Conservation (phyloP, 1,140 invertebrate species). For the Diorhabda carinulata region DNA sequence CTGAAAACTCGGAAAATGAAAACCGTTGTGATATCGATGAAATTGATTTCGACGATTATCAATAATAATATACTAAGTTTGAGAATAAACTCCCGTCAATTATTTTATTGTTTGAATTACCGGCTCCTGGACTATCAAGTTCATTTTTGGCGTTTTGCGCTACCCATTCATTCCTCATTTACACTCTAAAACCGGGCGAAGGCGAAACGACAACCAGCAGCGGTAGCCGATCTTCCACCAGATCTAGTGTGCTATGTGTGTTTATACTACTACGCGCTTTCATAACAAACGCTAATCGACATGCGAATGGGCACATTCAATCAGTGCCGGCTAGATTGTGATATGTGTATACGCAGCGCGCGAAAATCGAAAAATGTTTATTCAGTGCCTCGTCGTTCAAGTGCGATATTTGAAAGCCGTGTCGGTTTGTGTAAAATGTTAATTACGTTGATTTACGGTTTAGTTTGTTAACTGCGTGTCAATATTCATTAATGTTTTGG, state of each 20-base stretch:
- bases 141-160: neutral
- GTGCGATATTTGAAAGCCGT: no score
- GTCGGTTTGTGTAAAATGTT: no score
- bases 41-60: no score
- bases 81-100: no score
- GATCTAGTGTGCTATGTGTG: constrained; percentile 10
- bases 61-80: no score
- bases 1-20: no score
- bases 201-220: neutral
- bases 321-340: neutral
- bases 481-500: no score
- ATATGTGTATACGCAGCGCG: neutral
- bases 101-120: no score
- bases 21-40: no score
- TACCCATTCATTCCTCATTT: constrained; percentile 18
- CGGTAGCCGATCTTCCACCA: constrained; percentile 8
- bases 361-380: neutral
- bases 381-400: no score
- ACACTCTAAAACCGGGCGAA: constrained; percentile 11
- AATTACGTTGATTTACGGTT: no score
- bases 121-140: neutral
- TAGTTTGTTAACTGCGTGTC: no score
- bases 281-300: constrained; percentile 14
- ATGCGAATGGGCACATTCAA: constrained; percentile 8
- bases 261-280: constrained; percentile 15